Base-by-base conservation (phyloP, 2,797 vertebrate species). In the Pipistrellus nathusii region DNA sequence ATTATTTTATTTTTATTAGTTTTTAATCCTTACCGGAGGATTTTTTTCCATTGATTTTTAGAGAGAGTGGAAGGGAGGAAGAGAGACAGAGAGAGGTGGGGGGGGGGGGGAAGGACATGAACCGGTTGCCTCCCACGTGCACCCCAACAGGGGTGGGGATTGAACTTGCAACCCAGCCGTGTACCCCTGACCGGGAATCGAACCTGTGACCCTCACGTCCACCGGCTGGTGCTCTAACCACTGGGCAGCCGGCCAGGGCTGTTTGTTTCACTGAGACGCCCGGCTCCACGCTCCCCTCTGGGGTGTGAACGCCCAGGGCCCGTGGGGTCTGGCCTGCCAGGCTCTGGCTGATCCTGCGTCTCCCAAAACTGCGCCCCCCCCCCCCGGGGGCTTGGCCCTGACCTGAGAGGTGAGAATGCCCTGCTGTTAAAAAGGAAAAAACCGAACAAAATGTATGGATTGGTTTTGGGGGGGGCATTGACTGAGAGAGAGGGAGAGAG, bases 311-410 rank as follows among this genome's bases (percentile, higher is more conserved):
- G 10, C 23, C 2, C 5, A 17, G 5, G 55, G 21, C 64, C 73
- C 0, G 1, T 15, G 77, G 77, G 35, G 51, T 48, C 88, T 0
- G 35, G 81, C 21, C 86, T 2, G 1, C 0, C 1, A 9, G 48
- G 66, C 17, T 69, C n/a, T 88, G n/a, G 6, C n/a, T 88, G n/a
- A 7, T 17, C 10, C 69, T 20, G 9, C 57, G 64, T 88, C 81
- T 66, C 69, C 71, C 0, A 0, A 80, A 62, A 78, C 44, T 0
- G 0, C n/a, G 76, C 69, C 72, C 73, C 20, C 55, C 0, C 1
- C n/a, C 4, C 10, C 57, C 0, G 0, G 18, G n/a, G 51, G 57
- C 66, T 78, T 0, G 1, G 66, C 10, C 46, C 17, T 2, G 3
- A 21, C 30, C 51, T 3, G 11, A 27, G 0, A 5, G 76, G 13